Conservation (phyloP, 2,888 invertebrate species). For the Sussaba pulchella region DNA sequence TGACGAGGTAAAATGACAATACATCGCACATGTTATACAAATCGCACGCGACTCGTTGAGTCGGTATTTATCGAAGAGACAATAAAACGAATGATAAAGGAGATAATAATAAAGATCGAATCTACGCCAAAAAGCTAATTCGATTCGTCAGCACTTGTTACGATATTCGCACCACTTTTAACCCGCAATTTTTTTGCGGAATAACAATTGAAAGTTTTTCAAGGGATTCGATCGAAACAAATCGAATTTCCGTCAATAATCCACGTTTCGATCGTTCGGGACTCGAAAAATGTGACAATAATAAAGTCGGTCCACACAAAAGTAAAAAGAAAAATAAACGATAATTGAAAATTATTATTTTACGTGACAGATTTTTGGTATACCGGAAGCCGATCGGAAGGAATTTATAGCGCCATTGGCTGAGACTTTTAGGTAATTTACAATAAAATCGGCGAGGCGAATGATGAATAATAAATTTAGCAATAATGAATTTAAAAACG, state of each 20-base stretch:
- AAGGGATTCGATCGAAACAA: not conserved
- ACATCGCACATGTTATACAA: slow-evolving; percentile 69
- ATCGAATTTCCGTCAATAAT: not conserved
- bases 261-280: not conserved
- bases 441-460: slow-evolving; percentile 27
- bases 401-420: slow-evolving; percentile 74
- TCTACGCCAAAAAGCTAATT: slow-evolving; percentile 36
- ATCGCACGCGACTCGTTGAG: slow-evolving; percentile 62
- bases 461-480: slow-evolving; percentile 58
- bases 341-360: not conserved
- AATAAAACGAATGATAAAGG: slow-evolving; percentile 45
- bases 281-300: slow-evolving; percentile 55
- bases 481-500: slow-evolving; percentile 59
- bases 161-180: slow-evolving; percentile 56
- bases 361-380: not conserved
- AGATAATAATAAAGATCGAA: slow-evolving; percentile 47
- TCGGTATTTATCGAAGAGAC: slow-evolving; percentile 51
- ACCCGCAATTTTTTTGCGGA: slow-evolving; percentile 39
- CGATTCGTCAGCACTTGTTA: slow-evolving; percentile 59
- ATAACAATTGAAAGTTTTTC: slow-evolving; percentile 28
- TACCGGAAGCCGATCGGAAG: not conserved
- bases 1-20: slow-evolving; percentile 50
- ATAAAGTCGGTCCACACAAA: slow-evolving; percentile 30
- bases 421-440: slow-evolving; percentile 78
- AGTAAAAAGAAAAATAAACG: slow-evolving; percentile 28